Conservation (phyloP, 2,888 invertebrate species). For the Dicyrtoma fusca region DNA sequence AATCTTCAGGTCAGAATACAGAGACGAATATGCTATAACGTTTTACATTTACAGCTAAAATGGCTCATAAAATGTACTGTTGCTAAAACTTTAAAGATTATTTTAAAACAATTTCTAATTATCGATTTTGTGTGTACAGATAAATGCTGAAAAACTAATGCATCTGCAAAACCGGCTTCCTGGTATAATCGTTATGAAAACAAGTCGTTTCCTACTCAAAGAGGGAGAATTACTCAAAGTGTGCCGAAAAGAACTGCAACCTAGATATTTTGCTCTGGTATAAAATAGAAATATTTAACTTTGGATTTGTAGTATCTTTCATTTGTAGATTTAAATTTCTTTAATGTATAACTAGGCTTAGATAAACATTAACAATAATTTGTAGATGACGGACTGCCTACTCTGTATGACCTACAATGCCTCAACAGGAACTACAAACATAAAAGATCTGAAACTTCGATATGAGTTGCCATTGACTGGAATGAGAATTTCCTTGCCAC, state of each 20-base stretch:
- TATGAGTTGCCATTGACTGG: conserved; percentile 64
- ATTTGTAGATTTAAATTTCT: background rate
- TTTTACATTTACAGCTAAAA: conserved; percentile 5
- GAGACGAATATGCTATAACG: background rate
- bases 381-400: conserved; percentile 62
- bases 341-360: background rate
- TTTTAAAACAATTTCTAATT: background rate
- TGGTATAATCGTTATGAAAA: conserved; percentile 62
- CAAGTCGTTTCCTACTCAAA: conserved; percentile 66
- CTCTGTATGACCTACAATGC: conserved; percentile 61
- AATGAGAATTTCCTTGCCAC: conserved; percentile 62
- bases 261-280: conserved; percentile 69
- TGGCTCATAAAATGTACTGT: background rate
- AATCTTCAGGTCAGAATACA: conserved; percentile 62
- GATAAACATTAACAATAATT: conserved; percentile 34
- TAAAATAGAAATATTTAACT: conserved; percentile 49
- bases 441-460: conserved; percentile 60
- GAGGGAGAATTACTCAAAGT: conserved; percentile 69
- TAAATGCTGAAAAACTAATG: conserved; percentile 64
- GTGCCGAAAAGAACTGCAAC: conserved; percentile 68
- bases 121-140: conserved; percentile 59
- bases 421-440: conserved; percentile 58
- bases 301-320: background rate
- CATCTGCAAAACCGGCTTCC: conserved; percentile 63
- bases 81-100: conserved; percentile 4